These are phyloP conservation scores for Chroicocephalus ridibundus DNA, from an alignment of 2,113 vertebrate genomes.

Conservation along the genomic window DNA sequence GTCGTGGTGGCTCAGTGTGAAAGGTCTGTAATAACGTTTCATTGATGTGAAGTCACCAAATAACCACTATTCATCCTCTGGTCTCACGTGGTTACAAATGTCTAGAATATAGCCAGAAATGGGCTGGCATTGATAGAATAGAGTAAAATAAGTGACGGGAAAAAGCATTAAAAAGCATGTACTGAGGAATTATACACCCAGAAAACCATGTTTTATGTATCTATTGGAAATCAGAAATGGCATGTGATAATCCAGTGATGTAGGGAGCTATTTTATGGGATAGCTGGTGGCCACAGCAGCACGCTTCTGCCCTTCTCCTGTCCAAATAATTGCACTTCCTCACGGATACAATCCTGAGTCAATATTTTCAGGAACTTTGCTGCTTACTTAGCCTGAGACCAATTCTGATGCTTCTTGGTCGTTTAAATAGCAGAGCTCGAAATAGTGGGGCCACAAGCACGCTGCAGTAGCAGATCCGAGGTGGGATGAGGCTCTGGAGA, in stretches of 20 bases:
- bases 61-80: not conserved
- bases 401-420: not conserved
- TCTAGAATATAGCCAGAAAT: not conserved
- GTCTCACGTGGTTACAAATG: accelerated
- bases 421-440: not conserved
- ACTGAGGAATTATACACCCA: not conserved
- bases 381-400: not conserved
- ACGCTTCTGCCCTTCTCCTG: not conserved
- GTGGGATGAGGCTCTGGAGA: not conserved
- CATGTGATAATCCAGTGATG: not conserved
- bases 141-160: not conserved
- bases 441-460: not conserved
- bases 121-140: not conserved
- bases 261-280: not conserved
- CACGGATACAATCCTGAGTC: not conserved
- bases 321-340: not conserved
- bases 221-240: not conserved
- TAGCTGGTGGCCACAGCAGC: not conserved
- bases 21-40: not conserved
- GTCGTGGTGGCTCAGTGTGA: not conserved
- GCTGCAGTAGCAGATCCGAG: not conserved
- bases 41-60: not conserved
- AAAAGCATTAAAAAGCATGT: not conserved
- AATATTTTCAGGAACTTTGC: not conserved
- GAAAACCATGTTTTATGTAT: not conserved